Evolutionary conservation across 1,140 invertebrate species (phyloP).

Genomic region (Drosophila neocordata): DNA sequence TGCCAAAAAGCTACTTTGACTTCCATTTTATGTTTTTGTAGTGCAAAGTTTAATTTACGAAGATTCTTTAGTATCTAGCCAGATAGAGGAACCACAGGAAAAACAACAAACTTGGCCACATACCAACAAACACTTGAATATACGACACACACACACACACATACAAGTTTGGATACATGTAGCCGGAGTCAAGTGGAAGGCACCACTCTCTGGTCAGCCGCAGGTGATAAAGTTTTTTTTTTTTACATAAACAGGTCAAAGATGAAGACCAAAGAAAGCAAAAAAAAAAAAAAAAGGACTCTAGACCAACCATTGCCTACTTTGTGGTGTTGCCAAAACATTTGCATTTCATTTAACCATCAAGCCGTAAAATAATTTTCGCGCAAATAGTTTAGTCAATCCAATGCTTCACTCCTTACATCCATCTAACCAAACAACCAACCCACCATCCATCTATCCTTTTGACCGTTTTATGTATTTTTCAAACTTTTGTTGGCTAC

Average conservation of each 20-base stretch:
- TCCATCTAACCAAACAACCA: not conserved
- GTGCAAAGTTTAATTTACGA: slow-evolving; percentile 31
- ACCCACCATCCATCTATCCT: slow-evolving; percentile 8
- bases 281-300: not conserved
- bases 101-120: slow-evolving; percentile 47
- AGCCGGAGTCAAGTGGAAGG: slow-evolving; percentile 31
- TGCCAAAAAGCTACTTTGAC: slow-evolving; percentile 53
- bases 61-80: not conserved
- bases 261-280: not conserved
- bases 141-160: not conserved
- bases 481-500: slow-evolving; percentile 34
- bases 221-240: slow-evolving; percentile 62
- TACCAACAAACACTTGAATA: slow-evolving; percentile 33
- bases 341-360: slow-evolving; percentile 72
- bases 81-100: slow-evolving; percentile 19
- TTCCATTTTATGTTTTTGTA: slow-evolving; percentile 31
- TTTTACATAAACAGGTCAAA: slow-evolving; percentile 15
- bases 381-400: slow-evolving; percentile 61
- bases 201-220: slow-evolving; percentile 44
- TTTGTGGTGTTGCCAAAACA: slow-evolving; percentile 50
- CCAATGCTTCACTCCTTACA: slow-evolving; percentile 22
- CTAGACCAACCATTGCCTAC: not conserved
- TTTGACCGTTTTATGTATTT: slow-evolving; percentile 57
- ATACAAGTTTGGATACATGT: not conserved
- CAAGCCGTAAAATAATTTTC: slow-evolving; percentile 48